phyloP scores from a whole-genome alignment of 2,113 vertebrate species.

The Cairina moschata region DNA sequence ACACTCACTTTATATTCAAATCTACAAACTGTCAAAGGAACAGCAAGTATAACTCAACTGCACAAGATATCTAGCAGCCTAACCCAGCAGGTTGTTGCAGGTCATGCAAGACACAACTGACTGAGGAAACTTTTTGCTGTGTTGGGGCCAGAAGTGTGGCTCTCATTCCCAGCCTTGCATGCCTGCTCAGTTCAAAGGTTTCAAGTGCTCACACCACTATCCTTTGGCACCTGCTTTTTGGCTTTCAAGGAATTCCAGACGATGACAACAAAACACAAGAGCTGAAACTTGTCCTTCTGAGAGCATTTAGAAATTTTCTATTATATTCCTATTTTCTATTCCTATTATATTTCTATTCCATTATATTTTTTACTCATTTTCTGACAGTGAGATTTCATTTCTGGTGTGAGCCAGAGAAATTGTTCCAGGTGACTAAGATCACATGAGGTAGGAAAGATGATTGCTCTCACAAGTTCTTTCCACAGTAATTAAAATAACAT shows the following conservation, averaged over 20 bases:
- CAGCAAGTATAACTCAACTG: constrained; percentile 3
- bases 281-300: background rate
- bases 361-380: background rate
- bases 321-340: too few species aligned
- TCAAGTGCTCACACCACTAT: background rate
- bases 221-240: background rate
- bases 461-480: background rate
- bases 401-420: background rate
- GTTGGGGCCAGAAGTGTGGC: background rate
- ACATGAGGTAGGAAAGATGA: background rate
- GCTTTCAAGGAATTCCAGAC: background rate
- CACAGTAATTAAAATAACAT: background rate
- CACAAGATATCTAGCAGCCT: background rate
- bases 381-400: constrained; percentile 3
- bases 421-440: background rate
- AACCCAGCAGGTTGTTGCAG: constrained; percentile 17
- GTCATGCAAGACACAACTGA: background rate
- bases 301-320: background rate
- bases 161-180: background rate
- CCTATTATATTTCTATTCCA: background rate
- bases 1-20: background rate
- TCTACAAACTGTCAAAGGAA: background rate
- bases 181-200: background rate
- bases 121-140: background rate
- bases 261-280: background rate